Base-by-base conservation (phyloP, 37 sponge, comb jelly and placozoan genomes). In the Halisarca cf. caerulea region DNA sequence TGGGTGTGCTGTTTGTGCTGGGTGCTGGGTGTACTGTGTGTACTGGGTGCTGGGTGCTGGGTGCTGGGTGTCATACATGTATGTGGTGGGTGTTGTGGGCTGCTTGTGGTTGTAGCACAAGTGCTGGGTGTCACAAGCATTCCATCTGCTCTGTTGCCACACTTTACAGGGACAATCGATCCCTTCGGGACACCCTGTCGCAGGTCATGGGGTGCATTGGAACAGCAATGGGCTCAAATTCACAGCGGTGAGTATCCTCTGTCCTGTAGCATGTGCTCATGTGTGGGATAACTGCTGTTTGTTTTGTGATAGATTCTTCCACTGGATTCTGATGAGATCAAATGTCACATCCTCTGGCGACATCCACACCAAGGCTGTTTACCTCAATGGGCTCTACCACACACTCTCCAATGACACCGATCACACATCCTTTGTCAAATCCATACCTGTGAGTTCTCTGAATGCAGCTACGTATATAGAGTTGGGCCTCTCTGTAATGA, bases 341-440 rank as follows among this genome's bases (percentile, higher is more conserved):
- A 77, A 83, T 42, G 92, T 86, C 25, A 58, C 85, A 45, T 51
- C 74, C 6, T 36, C 35, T 0, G 41, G 20, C 42, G 87, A 86
- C 66, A 86, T 85, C 3, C 23, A 60, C 36, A 70, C 53, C 14
- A 91, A 85, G 59, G 88, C 91, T 45, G 80, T 82, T 51, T 94
- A 83, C 47, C 68, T 94, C 37, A 81, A 57, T 39, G 95, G 91
- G 59, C 89, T 94, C 0, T 83, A 90, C 47, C 68, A 91, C 84
- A 78, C 84, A 1, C 18, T 88, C 24, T 58, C n/a, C 1, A 6
- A n/a, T 18, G 84, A 84, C 3, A 42, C 83, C 3, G 69, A 36
- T 6, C 24, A 57, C 18, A 11, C 42, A 0, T 24, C 35, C 9
- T 83, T 83, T 75, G 78, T 7, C n/a, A 28, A 74, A 18, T 74